These are phyloP conservation scores for Halcyon leucocephala DNA, from an alignment of 2,797 vertebrate genomes.

Conservation along the genomic window DNA sequence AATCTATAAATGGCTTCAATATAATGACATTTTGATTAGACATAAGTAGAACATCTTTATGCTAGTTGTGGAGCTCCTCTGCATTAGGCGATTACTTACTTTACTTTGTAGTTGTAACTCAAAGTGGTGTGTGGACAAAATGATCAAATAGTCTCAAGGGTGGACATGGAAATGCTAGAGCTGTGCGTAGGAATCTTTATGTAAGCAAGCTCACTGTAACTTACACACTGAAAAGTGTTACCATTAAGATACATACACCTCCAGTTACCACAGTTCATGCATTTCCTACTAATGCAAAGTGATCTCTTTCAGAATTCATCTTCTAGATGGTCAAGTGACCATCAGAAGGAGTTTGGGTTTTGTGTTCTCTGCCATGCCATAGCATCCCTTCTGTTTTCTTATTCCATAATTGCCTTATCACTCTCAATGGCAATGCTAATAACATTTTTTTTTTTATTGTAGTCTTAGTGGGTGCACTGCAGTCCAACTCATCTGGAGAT, in stretches of 20 bases:
- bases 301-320: not conserved
- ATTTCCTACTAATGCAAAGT: not conserved
- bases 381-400: constrained; percentile 21
- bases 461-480: not conserved
- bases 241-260: not conserved
- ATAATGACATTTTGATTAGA: not conserved
- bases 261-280: not conserved
- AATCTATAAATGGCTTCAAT: not conserved
- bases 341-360: not conserved
- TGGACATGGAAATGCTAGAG: not conserved
- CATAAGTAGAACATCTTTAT: not conserved
- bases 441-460: not conserved
- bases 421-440: not conserved
- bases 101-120: not conserved
- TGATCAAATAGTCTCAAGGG: not conserved
- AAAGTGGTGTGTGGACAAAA: not conserved
- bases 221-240: not conserved
- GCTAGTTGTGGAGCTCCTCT: not conserved
- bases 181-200: not conserved
- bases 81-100: not conserved
- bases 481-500: not conserved
- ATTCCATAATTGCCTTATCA: not conserved
- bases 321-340: not conserved
- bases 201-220: not conserved
- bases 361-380: constrained; percentile 17